Percentiles rank a stretch among this genome's conserved stretches.
Conservation (phyloP, 2,888 invertebrate species). For the Cheiracanthium punctorium region DNA sequence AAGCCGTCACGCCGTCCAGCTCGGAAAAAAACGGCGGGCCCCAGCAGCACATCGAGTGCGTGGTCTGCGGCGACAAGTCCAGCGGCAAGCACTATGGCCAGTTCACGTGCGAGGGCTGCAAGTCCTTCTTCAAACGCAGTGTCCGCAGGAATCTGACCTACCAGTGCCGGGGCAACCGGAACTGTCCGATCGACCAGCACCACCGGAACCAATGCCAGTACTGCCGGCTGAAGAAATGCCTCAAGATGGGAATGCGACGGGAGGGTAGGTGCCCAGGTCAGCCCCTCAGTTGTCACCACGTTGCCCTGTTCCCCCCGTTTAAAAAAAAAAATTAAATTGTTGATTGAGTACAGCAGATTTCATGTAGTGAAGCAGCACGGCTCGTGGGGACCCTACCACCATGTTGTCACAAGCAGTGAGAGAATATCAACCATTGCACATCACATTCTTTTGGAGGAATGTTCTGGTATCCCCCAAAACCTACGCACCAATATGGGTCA, state of each 20-base stretch:
- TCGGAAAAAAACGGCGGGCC: constrained; percentile 72
- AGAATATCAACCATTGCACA: no score
- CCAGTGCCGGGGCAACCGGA: constrained; percentile 96
- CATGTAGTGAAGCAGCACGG: no score
- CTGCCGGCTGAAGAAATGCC: constrained; percentile 98
- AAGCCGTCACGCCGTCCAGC: constrained; percentile 71
- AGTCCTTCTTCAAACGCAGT: constrained; percentile 99
- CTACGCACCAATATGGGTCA: no score
- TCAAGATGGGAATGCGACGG: constrained; percentile 99
- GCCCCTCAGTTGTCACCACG: constrained; percentile 26
- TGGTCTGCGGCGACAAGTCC: constrained; percentile 98
- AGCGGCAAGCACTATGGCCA: constrained; percentile 99
- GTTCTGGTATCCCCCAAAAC: no score
- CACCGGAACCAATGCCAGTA: constrained; percentile 99
- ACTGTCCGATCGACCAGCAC: constrained; percentile 99
- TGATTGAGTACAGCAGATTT: no score
- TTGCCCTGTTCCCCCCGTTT: neutral
- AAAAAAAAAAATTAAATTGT: no score
- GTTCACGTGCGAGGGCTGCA: constrained; percentile 91
- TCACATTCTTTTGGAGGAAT: no score
- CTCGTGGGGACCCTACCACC: no score
- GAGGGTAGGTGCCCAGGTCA: constrained; percentile 88
- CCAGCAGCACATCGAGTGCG: constrained; percentile 95
- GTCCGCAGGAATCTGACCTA: constrained; percentile 98
- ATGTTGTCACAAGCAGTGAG: no score